Evolutionary conservation across 2,888 invertebrate genomes (phyloP).

Genomic region (Cosmia pyralina): DNA sequence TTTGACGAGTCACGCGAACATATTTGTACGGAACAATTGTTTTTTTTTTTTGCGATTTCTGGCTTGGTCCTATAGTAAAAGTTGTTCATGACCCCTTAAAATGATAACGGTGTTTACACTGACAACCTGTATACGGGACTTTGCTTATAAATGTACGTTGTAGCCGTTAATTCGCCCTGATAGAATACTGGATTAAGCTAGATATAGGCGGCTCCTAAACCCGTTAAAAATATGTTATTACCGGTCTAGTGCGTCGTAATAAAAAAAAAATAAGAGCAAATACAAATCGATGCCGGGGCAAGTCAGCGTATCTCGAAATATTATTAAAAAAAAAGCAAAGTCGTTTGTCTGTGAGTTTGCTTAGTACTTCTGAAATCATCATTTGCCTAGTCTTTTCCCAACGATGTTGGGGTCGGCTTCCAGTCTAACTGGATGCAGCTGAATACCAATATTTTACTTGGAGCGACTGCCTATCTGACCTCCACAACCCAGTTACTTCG

Average conservation of each 20-base stretch:
- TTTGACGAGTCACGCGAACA: too few species aligned
- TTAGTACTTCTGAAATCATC: neutral
- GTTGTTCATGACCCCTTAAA: too few species aligned
- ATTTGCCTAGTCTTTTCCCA: too few species aligned
- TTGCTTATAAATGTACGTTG: constrained; percentile 22
- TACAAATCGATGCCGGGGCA: neutral
- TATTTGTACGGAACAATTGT: too few species aligned
- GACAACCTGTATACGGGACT: neutral
- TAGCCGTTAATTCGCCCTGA: neutral
- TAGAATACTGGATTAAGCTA: neutral
- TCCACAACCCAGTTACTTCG: too few species aligned
- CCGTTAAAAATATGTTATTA: neutral
- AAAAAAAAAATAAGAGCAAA: neutral
- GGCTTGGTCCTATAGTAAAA: too few species aligned
- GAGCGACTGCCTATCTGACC: too few species aligned
- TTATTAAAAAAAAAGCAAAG: neutral
- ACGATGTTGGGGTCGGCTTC: too few species aligned
- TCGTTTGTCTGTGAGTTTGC: neutral
- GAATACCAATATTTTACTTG: too few species aligned
- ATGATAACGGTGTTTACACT: too few species aligned
- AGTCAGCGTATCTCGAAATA: neutral
- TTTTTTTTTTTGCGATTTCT: too few species aligned
- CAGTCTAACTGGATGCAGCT: too few species aligned
- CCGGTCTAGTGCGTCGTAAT: neutral
- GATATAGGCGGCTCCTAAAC: neutral